A percentile compares a stretch with the other conserved stretches of the same genome.
These are phyloP conservation scores for Thysanoteuthis rhombus DNA, from an alignment of 2,888 invertebrate genomes.

Conservation along the genomic window DNA sequence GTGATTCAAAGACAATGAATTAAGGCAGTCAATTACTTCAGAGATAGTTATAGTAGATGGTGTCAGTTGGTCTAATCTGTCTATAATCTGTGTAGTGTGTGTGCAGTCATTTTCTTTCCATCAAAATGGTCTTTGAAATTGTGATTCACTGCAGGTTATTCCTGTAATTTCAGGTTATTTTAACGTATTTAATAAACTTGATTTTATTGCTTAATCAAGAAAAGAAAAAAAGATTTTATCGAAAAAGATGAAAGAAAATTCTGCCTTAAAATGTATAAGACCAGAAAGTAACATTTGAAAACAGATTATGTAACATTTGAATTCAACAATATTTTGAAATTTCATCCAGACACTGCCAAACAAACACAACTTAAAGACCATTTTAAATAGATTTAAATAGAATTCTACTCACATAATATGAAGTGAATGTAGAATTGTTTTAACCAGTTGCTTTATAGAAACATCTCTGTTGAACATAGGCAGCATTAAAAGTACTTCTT, in stretches of 20 bases:
- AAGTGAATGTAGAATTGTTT: too few relatives aligned
- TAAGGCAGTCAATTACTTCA: too few relatives aligned
- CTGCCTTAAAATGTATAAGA: not conserved
- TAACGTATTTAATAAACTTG: not conserved
- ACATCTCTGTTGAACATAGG: not conserved
- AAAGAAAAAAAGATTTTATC: too few relatives aligned
- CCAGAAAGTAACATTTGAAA: not conserved
- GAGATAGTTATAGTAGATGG: not conserved
- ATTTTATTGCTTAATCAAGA: not conserved
- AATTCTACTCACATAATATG: too few relatives aligned
- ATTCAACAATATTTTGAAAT: not conserved
- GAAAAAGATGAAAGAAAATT: not conserved
- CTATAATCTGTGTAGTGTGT: not conserved
- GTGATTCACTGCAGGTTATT: not conserved
- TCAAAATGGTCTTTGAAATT: not conserved
- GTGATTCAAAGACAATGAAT: too few relatives aligned
- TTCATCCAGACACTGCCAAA: not conserved
- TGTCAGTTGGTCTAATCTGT: not conserved
- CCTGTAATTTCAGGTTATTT: not conserved
- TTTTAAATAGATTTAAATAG: too few relatives aligned
- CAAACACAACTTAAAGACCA: not conserved
- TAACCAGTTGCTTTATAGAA: too few relatives aligned
- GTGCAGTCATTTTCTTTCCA: not conserved
- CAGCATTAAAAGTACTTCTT: not conserved
- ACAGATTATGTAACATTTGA: not conserved